phyloP scores from a whole-genome alignment of 2,888 invertebrate genomes.

The Drosophila anceps region DNA sequence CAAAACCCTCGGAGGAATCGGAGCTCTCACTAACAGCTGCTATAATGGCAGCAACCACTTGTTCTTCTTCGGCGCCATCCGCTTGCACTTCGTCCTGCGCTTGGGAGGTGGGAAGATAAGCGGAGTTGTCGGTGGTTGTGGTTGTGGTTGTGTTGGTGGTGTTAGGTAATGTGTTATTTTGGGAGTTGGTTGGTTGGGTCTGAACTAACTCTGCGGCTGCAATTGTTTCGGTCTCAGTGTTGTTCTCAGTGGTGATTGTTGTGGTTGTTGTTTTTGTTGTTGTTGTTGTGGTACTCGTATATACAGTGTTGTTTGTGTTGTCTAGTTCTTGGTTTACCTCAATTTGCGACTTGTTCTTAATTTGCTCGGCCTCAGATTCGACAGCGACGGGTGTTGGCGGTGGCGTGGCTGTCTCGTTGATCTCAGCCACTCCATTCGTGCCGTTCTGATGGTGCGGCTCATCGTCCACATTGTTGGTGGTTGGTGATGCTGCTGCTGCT shows the following conservation, averaged over 20 bases:
- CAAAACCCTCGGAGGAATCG: conserved; percentile 49
- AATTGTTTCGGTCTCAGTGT: conserved; percentile 67
- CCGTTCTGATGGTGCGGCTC: conserved; percentile 78
- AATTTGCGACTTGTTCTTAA: conserved; percentile 81
- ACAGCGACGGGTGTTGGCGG: conserved; percentile 76
- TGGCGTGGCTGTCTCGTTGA: conserved; percentile 61
- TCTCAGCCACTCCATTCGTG: conserved; percentile 66
- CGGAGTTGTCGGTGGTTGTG: conserved; percentile 41
- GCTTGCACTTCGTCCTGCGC: conserved; percentile 39
- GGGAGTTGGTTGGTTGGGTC: conserved; percentile 65
- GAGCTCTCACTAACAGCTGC: conserved; percentile 70
- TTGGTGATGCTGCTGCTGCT: conserved; percentile 7
- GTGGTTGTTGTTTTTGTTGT: conserved; percentile 65
- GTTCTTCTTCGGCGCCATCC: conserved; percentile 57
- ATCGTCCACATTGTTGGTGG: conserved; percentile 50
- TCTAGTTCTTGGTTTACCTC: conserved; percentile 82
- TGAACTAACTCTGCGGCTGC: conserved; percentile 79
- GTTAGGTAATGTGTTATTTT: conserved; percentile 60
- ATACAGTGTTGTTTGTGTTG: conserved; percentile 67
- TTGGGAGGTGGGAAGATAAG: conserved; percentile 42
- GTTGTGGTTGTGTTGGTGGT: conserved; percentile 41
- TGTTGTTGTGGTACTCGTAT: conserved; percentile 71
- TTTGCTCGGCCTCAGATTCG: conserved; percentile 67
- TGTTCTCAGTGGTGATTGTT: conserved; percentile 58
- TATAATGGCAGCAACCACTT: conserved; percentile 70